Evolutionary conservation across 1,140 invertebrate species (phyloP), one percentile per base, ranked within the genome.

Genomic region (Hylaeus volcanicus): DNA sequence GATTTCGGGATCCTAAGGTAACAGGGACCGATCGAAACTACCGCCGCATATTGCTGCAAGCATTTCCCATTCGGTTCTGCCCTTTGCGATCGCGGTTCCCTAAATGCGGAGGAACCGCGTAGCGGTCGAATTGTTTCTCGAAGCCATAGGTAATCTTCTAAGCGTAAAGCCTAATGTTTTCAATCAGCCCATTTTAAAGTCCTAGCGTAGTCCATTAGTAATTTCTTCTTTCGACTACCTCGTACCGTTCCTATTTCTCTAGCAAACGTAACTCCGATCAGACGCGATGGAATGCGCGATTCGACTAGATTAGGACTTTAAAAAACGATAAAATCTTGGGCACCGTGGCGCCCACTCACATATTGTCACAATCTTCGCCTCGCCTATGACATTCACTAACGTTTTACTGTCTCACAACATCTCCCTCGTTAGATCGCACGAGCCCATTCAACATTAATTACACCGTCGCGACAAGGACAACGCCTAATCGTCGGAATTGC

Each of bases 301-400:
- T 53, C 5, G n/a, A 84, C 41, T 65, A 66, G 53, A 70, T 61
- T 61, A 81, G 74, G 79, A 78, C 74, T 77, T 84, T 84, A 71
- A 75, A 68, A 70, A 39, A 14, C 14, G 48, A 37, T n/a, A 53
- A 51, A 58, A 64, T 65, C 53, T 65, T 2, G 64, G 61, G 26
- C 26, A 3, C 43, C 77, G 14, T 74, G 74, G 51, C 77, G 58
- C 71, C 51, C 77, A 43, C 2, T 66, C 65, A 37, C 60, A 65
- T 74, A 79, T 79, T 79, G 77, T 74, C 61, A 79, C 70, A 66
- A 79, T 65, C 77, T 43, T 73, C 26, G 51, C 15, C 41, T 41
- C 26, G 37, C 53, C 51, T 74, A 45, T n/a, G 14, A 65, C 37
- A 61, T 70, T 9, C 48, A 65, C 58, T 14, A 56, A 48, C 48